Evolutionary conservation across 2,888 invertebrate species (phyloP).

Genomic region (Heliconius sara): DNA sequence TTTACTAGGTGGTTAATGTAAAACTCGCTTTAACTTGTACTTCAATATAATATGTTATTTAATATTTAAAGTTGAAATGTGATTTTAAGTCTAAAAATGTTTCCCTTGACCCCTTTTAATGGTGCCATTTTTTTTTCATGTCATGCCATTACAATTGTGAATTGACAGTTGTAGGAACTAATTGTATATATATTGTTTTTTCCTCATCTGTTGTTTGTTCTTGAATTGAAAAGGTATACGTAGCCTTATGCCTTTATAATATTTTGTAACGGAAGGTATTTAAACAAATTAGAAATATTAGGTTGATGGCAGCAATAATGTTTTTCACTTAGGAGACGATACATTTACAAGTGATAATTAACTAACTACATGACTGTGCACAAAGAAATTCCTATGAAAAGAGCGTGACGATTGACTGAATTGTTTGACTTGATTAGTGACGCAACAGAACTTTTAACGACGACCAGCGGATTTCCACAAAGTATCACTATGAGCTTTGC

Average conservation of each 20-base stretch:
- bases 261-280: conserved; percentile 21
- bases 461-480: neutral
- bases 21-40: too few species aligned
- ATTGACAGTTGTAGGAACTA: conserved; percentile 3
- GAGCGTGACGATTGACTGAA: conserved; percentile 49
- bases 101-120: too few species aligned
- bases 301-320: neutral
- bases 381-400: conserved; percentile 40
- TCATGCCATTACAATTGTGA: neutral
- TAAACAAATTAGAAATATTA: conserved; percentile 14
- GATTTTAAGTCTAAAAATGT: too few species aligned
- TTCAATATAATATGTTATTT: too few species aligned
- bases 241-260: neutral
- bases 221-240: conserved; percentile 24
- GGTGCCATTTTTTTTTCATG: neutral
- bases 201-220: conserved; percentile 27
- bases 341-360: conserved; percentile 27
- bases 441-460: conserved; percentile 43
- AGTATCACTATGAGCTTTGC: conserved; percentile 19
- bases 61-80: too few species aligned
- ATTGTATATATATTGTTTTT: conserved; percentile 13
- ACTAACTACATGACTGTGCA: conserved; percentile 31
- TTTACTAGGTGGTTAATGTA: too few species aligned
- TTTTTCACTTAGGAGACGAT: conserved; percentile 25
- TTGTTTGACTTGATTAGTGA: conserved; percentile 42